phyloP scores from a whole-genome alignment of 2,797 vertebrate species.

The Trematomus bernacchii region DNA sequence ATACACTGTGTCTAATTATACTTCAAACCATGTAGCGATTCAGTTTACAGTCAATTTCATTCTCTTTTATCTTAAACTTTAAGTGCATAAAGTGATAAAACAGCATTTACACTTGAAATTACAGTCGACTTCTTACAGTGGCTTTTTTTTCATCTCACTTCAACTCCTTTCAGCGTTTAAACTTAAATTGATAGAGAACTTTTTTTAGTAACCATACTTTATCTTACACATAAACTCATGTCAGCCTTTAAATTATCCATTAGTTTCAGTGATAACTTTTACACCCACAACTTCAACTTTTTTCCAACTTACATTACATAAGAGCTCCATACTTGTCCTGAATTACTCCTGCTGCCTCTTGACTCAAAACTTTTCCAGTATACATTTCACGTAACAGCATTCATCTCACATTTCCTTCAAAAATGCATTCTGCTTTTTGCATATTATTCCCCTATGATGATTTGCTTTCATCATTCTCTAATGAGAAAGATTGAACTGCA shows the following conservation, averaged over 20 bases:
- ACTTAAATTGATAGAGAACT: neutral
- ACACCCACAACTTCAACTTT: too few species aligned
- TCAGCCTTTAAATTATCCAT: too few species aligned
- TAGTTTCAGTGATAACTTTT: too few species aligned
- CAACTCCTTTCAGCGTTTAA: neutral
- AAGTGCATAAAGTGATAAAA: too few species aligned
- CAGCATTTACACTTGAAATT: too few species aligned
- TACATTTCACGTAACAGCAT: neutral
- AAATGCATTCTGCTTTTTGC: neutral
- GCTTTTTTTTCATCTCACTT: neutral
- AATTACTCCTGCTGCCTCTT: neutral
- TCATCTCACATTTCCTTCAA: neutral
- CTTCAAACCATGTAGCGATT: neutral
- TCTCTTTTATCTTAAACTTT: neutral
- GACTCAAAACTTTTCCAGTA: neutral
- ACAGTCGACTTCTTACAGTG: neutral
- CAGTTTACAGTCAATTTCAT: neutral
- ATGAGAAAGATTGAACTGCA: neutral
- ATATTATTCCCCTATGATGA: neutral
- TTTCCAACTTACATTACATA: neutral
- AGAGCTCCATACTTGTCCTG: neutral
- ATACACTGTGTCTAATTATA: neutral
- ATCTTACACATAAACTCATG: neutral
- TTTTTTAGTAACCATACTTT: neutral
- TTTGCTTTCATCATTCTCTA: neutral